phyloP scores from a whole-genome alignment of 2,113 vertebrate genomes.

The Siniperca knerii region DNA sequence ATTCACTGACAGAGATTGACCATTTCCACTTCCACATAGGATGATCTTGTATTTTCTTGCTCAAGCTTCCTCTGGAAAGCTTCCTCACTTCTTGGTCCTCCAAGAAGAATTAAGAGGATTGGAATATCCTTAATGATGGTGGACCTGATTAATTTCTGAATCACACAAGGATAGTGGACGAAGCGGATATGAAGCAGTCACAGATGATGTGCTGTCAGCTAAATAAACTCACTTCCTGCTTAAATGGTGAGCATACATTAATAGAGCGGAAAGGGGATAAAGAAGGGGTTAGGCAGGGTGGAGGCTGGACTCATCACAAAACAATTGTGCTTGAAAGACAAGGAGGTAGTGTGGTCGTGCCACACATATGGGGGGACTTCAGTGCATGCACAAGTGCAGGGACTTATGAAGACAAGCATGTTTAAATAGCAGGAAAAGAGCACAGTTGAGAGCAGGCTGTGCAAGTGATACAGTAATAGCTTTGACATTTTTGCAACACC shows the following conservation, averaged over 20 bases:
- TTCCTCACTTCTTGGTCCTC: not conserved
- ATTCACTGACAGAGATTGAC: not conserved
- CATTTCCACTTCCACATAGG: not conserved
- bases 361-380: constrained; percentile 13
- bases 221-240: constrained; percentile 46
- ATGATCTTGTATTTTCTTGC: not conserved
- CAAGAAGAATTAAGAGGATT: not conserved
- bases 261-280: not conserved
- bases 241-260: not conserved
- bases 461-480: constrained; percentile 55
- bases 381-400: constrained; percentile 38
- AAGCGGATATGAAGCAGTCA: not conserved
- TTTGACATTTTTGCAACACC: constrained; percentile 79
- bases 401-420: constrained; percentile 45
- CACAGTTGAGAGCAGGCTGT: constrained; percentile 36
- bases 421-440: constrained; percentile 54
- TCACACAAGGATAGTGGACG: not conserved
- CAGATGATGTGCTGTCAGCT: constrained; percentile 16
- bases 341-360: not conserved
- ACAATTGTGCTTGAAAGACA: constrained; percentile 35
- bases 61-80: not conserved
- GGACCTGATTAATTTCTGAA: not conserved
- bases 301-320: constrained; percentile 2
- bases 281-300: not conserved
- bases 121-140: not conserved